A percentile compares a stretch with the other conserved stretches of the same genome.
phyloP scores from a whole-genome alignment of 2,888 invertebrate species.

The Notodonta ziczac region DNA sequence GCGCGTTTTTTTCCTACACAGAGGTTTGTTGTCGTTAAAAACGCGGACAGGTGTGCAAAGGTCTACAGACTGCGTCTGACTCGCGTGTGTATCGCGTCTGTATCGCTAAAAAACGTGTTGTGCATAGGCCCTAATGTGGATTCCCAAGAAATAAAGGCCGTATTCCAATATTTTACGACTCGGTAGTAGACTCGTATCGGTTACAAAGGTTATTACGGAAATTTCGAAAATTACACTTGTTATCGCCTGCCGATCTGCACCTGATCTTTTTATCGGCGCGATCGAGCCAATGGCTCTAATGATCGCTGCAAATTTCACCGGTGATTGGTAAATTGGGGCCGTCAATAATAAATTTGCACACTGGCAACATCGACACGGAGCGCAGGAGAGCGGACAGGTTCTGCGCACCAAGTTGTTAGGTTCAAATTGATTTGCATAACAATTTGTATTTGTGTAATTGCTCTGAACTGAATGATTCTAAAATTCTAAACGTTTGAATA shows the following conservation, averaged over 20 bases:
- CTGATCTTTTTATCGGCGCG: constrained; percentile 41
- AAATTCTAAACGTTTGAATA: constrained; percentile 16
- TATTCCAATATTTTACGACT: constrained; percentile 31
- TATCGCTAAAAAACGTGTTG: no score
- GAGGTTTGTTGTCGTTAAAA: no score
- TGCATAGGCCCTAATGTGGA: no score
- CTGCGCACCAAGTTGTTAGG: constrained; percentile 56
- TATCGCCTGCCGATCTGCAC: constrained; percentile 34
- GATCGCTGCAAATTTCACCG: constrained; percentile 39
- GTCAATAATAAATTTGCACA: constrained; percentile 61
- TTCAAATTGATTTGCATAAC: constrained; percentile 60
- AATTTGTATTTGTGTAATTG: constrained; percentile 49
- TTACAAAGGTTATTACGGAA: constrained; percentile 21
- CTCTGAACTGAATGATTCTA: constrained; percentile 24
- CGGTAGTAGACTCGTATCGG: constrained; percentile 19
- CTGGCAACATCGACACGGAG: constrained; percentile 48
- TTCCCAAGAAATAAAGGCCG: constrained; percentile 31
- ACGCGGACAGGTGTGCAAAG: no score
- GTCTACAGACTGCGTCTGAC: no score
- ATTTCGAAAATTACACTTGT: constrained; percentile 30
- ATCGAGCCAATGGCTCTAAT: constrained; percentile 45
- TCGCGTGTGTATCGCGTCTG: no score
- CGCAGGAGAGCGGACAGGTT: constrained; percentile 48
- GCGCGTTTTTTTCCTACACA: no score
- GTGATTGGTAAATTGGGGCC: constrained; percentile 53